These are phyloP conservation scores for Muntiacus muntjak DNA, from an alignment of 2,113 vertebrate genomes.

Conservation along the genomic window DNA sequence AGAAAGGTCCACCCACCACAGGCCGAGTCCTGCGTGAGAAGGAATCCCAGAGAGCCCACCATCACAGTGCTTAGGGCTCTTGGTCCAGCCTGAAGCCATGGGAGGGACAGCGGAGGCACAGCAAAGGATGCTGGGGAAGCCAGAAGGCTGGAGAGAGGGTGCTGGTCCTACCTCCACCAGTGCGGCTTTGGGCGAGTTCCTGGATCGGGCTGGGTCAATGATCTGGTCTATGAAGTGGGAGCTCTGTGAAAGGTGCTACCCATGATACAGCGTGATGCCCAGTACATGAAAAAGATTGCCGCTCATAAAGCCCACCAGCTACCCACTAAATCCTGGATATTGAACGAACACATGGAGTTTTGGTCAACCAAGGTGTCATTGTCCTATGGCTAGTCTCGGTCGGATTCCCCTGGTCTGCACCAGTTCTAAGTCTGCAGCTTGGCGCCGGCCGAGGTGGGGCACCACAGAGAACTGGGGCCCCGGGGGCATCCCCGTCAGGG, in stretches of 20 bases:
- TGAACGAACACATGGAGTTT: neutral
- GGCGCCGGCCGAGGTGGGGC: neutral
- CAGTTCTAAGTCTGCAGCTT: conserved; percentile 61
- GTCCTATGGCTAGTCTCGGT: neutral
- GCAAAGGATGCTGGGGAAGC: neutral
- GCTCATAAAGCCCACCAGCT: neutral
- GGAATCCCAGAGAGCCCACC: neutral
- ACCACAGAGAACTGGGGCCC: neutral
- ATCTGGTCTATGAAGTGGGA: neutral
- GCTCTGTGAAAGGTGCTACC: neutral
- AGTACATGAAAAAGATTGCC: neutral
- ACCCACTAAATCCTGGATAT: neutral
- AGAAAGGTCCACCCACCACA: neutral
- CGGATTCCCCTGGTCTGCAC: conserved; percentile 53
- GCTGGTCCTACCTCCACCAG: neutral
- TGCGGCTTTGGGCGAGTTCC: neutral
- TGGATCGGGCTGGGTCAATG: neutral
- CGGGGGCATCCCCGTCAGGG: accelerated
- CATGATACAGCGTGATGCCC: neutral
- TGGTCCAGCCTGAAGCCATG: neutral
- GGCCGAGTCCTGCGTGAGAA: neutral
- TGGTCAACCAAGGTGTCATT: neutral
- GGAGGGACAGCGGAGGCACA: neutral
- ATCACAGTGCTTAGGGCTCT: neutral
- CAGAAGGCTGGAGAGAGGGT: neutral